Evolutionary conservation across 2,888 invertebrate genomes (phyloP), one percentile per base, ranked within the genome.

Genomic region (Leptodirus hochenwartii): DNA sequence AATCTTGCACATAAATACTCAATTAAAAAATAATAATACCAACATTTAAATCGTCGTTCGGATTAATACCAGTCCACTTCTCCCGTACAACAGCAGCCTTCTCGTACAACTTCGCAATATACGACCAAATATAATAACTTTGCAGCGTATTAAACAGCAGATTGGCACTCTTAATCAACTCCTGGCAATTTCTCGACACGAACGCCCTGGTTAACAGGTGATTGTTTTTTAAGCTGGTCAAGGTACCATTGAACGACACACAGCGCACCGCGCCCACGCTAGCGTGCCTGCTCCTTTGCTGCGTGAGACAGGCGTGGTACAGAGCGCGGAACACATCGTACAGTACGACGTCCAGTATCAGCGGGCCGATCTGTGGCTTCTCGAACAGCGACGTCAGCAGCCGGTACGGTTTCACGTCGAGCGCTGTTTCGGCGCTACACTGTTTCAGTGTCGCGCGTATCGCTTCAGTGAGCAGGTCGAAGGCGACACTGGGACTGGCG

Each of bases 81-180:
- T n/a, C n/a, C n/a, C n/a, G n/a, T n/a, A n/a, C n/a, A n/a, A n/a
- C n/a, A n/a, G n/a, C n/a, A n/a, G 54, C 44, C 26, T 64, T 64
- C 32, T 67, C 64, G 42, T 68, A 73, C 35, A 74, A 53, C 38
- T 62, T 61, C 15, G 71, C 72, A 39, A 80, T 67, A 46, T 77
- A 84, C 37, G 71, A 69, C 87, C 88, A 88, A 32, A 87, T 72
- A 46, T 81, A 87, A 33, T 73, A 73, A n/a, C 78, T 74, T 47
- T 85, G 82, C 36, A 87, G 62, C 1, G 81, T 76, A 31, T 76
- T 75, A 48, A 88, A 80, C 15, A 88, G 54, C 37, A 85, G 58
- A 56, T 85, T 87, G 2, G 82, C 81, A 12, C 79, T 80, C 53
- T 85, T 85, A 9, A 77, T 61, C 22, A 84, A 63, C 47, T 87